phyloP scores from a whole-genome alignment of 2,797 vertebrate genomes.

The Danio tinwini region DNA sequence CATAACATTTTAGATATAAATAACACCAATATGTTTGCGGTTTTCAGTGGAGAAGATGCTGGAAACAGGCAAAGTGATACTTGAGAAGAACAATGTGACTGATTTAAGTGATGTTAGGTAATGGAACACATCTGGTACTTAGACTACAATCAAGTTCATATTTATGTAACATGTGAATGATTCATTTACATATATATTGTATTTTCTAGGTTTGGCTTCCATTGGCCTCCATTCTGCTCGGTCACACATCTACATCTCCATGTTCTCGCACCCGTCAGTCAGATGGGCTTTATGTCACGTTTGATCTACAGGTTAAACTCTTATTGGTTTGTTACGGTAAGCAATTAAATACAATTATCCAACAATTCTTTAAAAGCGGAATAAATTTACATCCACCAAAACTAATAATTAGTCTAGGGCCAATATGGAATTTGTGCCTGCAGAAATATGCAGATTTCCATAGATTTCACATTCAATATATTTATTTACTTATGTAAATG shows the following conservation, averaged over 20 bases:
- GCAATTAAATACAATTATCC: conserved; percentile 45
- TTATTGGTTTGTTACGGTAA: conserved; percentile 97
- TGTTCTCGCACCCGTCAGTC: conserved; percentile 90
- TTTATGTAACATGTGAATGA: neutral
- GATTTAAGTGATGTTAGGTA: conserved; percentile 91
- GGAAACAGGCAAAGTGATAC: conserved; percentile 85
- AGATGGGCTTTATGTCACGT: conserved; percentile 89
- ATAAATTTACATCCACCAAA: conserved; percentile 11
- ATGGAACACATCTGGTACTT: conserved; percentile 9
- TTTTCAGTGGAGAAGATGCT: conserved; percentile 89
- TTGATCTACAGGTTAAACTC: conserved; percentile 89
- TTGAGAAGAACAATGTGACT: conserved; percentile 85
- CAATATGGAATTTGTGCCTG: no score
- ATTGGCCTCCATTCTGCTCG: conserved; percentile 94
- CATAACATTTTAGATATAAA: neutral
- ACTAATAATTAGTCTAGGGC: conserved; percentile 6
- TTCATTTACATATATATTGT: conserved; percentile 13
- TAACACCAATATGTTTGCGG: conserved; percentile 1
- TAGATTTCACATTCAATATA: no score
- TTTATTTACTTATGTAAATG: no score
- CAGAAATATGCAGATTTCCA: no score
- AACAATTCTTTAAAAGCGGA: neutral
- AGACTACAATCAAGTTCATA: neutral
- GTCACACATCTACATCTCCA: conserved; percentile 95
- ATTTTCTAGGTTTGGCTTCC: conserved; percentile 91